Conservation (phyloP, 1,140 invertebrate species). For the Cyrtorhinus lividipennis region DNA sequence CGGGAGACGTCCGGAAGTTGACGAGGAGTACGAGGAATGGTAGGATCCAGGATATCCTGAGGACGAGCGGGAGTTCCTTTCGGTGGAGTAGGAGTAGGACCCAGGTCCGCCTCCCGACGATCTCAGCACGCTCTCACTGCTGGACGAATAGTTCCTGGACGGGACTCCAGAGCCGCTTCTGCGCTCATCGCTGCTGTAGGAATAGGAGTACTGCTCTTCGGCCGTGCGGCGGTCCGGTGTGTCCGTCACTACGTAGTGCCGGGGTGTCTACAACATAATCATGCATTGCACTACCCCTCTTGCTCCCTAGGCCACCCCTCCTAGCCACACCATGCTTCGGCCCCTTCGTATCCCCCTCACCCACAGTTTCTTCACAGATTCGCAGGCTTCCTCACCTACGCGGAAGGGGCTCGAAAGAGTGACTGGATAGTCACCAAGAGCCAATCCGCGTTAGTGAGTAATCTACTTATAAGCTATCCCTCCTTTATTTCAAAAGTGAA, state of each 20-base stretch:
- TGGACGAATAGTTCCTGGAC: conserved; percentile 47
- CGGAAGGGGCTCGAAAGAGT: too few relatives aligned
- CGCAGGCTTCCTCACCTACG: too few relatives aligned
- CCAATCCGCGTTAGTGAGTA: too few relatives aligned
- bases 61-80: conserved; percentile 45
- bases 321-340: too few relatives aligned
- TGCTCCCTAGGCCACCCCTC: too few relatives aligned
- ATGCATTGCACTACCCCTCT: neutral
- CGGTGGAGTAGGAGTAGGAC: conserved; percentile 53
- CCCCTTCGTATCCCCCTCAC: too few relatives aligned
- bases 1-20: conserved; percentile 56
- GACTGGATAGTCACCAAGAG: too few relatives aligned
- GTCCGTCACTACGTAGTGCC: conserved; percentile 68
- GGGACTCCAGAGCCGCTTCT: conserved; percentile 39
- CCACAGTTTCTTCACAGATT: too few relatives aligned
- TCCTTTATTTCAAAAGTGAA: too few relatives aligned
- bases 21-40: conserved; percentile 55
- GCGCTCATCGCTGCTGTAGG: conserved; percentile 43
- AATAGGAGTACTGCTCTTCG: conserved; percentile 68
- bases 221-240: conserved; percentile 50
- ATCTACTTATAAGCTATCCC: too few relatives aligned
- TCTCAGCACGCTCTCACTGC: conserved; percentile 46
- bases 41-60: conserved; percentile 53
- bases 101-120: conserved; percentile 48
- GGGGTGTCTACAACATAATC: conserved; percentile 46